These are phyloP conservation scores for Polypedilum vanderplanki DNA, from an alignment of 1,140 invertebrate genomes.

Conservation along the genomic window DNA sequence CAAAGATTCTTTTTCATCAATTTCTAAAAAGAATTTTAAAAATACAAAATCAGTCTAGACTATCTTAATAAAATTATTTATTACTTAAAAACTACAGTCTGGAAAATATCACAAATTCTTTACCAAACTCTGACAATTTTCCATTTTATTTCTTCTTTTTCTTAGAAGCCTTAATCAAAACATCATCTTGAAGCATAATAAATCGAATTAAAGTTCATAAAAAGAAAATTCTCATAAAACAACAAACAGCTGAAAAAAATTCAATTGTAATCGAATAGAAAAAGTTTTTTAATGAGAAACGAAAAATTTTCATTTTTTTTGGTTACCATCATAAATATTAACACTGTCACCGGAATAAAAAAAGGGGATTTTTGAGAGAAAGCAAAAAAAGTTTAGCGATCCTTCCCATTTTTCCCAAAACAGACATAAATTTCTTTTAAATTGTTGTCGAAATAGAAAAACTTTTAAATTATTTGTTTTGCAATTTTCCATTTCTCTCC, in stretches of 20 bases:
- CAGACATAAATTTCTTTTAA: conserved; percentile 5
- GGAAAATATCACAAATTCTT: too few relatives aligned
- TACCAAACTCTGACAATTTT: too few relatives aligned
- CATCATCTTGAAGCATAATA: conserved; percentile 19
- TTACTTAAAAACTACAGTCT: too few relatives aligned
- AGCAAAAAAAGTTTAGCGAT: background rate
- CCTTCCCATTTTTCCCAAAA: background rate
- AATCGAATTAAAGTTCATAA: background rate
- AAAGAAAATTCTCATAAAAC: background rate
- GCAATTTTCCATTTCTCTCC: too few relatives aligned
- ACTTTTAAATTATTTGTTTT: background rate
- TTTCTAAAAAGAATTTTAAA: too few relatives aligned
- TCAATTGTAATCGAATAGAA: conserved; percentile 10
- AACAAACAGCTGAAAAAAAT: too few relatives aligned
- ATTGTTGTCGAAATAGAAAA: conserved; percentile 19
- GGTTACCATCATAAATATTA: conserved; percentile 23
- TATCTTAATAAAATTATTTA: too few relatives aligned
- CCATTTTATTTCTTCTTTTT: too few relatives aligned
- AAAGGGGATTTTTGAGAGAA: background rate
- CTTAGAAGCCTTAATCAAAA: background rate
- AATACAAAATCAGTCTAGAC: too few relatives aligned
- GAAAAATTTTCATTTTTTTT: background rate
- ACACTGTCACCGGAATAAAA: conserved; percentile 24
- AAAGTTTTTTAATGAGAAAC: conserved; percentile 23
- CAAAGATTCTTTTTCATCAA: too few relatives aligned